Conservation (phyloP, 2,113 vertebrate species). For the Corythornis cristatus region DNA sequence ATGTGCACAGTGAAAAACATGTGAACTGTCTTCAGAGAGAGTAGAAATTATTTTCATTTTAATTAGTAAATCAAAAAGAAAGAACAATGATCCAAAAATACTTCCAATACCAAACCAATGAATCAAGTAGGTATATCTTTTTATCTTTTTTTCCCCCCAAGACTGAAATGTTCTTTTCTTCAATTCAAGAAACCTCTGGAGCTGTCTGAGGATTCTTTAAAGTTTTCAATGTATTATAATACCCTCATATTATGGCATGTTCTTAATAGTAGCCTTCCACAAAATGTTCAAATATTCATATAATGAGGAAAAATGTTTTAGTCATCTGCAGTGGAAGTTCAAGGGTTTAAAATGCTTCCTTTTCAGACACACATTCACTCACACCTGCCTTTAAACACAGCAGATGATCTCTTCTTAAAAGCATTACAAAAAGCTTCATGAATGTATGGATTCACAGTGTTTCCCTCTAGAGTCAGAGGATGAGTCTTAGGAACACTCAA, state of each 20-base stretch:
- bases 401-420: background rate
- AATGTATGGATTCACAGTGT: background rate
- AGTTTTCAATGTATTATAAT: background rate
- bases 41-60: background rate
- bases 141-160: background rate
- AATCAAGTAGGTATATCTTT: background rate
- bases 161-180: background rate
- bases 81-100: background rate
- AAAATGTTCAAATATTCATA: background rate
- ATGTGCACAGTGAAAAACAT: background rate
- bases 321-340: background rate
- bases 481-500: background rate
- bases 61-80: background rate
- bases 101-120: accelerated
- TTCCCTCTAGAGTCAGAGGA: background rate
- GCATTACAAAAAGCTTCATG: background rate
- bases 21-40: background rate
- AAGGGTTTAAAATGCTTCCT: background rate
- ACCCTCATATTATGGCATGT: background rate
- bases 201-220: background rate
- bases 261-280: background rate
- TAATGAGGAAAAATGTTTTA: background rate
- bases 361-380: background rate
- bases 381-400: background rate
- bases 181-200: background rate